Base-by-base conservation (phyloP, 2,888 invertebrate genomes). In the Cabera pusaria region DNA sequence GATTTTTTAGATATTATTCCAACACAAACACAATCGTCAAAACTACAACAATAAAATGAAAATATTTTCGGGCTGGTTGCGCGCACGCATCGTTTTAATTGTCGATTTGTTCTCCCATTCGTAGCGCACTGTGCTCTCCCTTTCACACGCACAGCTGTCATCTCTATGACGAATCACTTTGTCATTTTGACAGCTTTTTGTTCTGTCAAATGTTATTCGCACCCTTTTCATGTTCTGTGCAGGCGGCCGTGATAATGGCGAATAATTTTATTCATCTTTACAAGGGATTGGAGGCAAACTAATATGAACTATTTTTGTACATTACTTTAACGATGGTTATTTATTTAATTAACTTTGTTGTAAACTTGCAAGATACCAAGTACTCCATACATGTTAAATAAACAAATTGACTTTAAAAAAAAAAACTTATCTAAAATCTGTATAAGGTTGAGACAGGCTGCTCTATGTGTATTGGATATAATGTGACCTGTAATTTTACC, bases 161-260 rank as follows among this genome's bases (percentile, higher is more conserved):
- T 53, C 51, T 52, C 67, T 80, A 74, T 84, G 86, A 86, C 86
- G 86, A 84, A 87, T 87, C 80, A 84, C 76, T 84, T 77, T 84
- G 84, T 87, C 82, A 82, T 74, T 78, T 72, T 83, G 86, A 81
- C 85, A 81, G 73, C 64, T 75, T 75, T 80, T 71, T 77, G 83
- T 72, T 49, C 62, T 53, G 64, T 65, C 75, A 69, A 65, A 65
- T 72, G 72, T 76, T 66, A 82, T 86, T 81, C 76, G 79, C 86
- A 85, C 87, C 87, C 86, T 77, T 81, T 80, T 49, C 32, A 40
- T 52, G 47, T 50, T 36, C 24, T 19, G 38, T 36, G 31, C 31
- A 24, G 9, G 35, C 22, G 18, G 6, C 33, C 48, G 50, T 52
- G 57, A 52, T 54, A 50, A 59, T 59, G 49, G 57, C 49, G 40